These are phyloP conservation scores for Didymodactylos carnosus DNA, from an alignment of 2,888 invertebrate species.

Conservation along the genomic window DNA sequence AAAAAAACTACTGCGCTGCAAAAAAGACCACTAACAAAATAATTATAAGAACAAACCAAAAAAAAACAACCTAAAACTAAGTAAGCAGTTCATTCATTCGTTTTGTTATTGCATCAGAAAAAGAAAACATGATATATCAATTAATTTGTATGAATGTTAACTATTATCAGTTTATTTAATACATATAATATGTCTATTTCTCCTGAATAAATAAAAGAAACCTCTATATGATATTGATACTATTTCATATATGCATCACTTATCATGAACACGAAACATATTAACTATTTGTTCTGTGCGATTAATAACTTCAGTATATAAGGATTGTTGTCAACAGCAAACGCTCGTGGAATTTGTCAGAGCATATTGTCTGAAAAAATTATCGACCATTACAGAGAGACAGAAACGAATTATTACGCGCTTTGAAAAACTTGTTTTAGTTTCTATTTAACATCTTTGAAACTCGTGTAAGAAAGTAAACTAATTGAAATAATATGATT, in stretches of 20 bases:
- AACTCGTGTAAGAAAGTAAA: conserved; percentile 90
- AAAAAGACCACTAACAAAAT: too few species aligned
- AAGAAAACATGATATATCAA: too few species aligned
- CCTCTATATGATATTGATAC: neutral
- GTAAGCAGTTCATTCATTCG: too few species aligned
- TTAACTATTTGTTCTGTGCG: conserved; percentile 79
- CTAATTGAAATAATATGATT: conserved; percentile 87
- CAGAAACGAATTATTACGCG: neutral
- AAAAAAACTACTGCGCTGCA: too few species aligned
- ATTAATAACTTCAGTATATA: conserved; percentile 85
- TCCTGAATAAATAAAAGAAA: neutral
- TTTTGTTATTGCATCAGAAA: too few species aligned
- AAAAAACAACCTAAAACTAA: too few species aligned
- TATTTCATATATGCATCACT: conserved; percentile 3
- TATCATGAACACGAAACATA: conserved; percentile 59
- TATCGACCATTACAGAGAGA: neutral
- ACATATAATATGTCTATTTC: neutral
- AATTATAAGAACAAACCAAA: too few species aligned
- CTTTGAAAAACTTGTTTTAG: conserved; percentile 20
- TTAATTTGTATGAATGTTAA: too few species aligned
- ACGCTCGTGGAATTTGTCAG: conserved; percentile 71
- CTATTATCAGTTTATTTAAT: neutral
- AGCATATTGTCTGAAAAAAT: conserved; percentile 41
- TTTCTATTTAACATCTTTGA: conserved; percentile 83
- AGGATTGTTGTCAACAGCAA: conserved; percentile 79